A percentile compares a stretch with the other conserved stretches of the same genome.
Conservation (phyloP, 2,888 invertebrate species). For the Cantharis rustica region DNA sequence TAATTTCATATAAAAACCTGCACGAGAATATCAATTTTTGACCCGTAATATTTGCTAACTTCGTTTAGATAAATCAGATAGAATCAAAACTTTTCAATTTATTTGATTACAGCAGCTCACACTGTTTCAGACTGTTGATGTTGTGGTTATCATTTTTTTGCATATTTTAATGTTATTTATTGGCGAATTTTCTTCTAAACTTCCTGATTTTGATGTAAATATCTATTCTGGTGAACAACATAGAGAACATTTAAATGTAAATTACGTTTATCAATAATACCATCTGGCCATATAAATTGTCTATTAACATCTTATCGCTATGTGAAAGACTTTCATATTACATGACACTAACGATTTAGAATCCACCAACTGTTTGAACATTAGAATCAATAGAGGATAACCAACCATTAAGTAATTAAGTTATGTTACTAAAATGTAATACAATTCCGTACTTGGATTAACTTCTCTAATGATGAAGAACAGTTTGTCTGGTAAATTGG, state of each 20-base stretch:
- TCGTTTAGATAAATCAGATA: background rate
- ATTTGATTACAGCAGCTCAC: background rate
- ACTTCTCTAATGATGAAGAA: background rate
- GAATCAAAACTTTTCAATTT: background rate
- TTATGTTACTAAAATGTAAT: background rate
- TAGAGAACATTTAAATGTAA: background rate
- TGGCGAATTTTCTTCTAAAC: too few species aligned
- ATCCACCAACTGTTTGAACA: background rate
- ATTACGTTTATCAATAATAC: background rate
- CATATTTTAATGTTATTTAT: too few species aligned
- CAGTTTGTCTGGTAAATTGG: background rate
- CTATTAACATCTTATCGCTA: background rate
- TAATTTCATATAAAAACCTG: conserved; percentile 8
- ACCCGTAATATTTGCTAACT: background rate
- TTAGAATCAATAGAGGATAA: background rate
- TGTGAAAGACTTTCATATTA: background rate
- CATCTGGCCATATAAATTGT: background rate
- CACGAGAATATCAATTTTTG: background rate
- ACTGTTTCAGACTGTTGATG: background rate
- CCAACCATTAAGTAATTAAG: background rate
- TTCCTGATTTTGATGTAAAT: background rate
- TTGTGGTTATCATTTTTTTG: background rate
- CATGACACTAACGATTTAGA: background rate
- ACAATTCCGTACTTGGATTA: background rate
- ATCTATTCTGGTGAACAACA: background rate